Conservation (phyloP, 1,140 invertebrate species). For the Drusus annulatus region DNA sequence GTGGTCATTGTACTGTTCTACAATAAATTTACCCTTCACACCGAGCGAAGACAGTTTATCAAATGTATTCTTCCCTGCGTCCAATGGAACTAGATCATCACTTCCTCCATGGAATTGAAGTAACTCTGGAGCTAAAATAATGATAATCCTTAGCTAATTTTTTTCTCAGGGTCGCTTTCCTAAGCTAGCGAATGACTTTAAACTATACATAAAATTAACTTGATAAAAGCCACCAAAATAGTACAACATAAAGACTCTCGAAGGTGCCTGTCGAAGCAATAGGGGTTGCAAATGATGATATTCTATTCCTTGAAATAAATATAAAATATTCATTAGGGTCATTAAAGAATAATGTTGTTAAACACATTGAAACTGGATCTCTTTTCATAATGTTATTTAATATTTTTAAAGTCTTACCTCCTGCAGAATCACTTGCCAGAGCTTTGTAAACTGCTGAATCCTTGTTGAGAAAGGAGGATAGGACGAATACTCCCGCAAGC, state of each 20-base stretch:
- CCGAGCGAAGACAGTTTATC: slow-evolving; percentile 39
- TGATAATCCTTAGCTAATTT: background rate
- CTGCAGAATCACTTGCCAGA: slow-evolving; percentile 50
- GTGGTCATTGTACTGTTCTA: slow-evolving; percentile 43
- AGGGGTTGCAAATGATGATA: no score
- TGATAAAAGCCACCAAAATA: no score
- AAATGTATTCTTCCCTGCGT: slow-evolving; percentile 50
- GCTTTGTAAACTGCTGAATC: slow-evolving; percentile 76
- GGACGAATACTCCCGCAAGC: slow-evolving; percentile 78
- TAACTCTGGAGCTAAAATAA: slow-evolving; percentile 51
- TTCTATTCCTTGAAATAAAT: no score
- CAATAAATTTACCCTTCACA: slow-evolving; percentile 46
- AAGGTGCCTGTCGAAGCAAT: no score
- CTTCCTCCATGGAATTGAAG: slow-evolving; percentile 51
- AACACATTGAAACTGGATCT: no score
- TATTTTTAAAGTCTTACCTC: slow-evolving; percentile 25
- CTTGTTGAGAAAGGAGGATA: slow-evolving; percentile 82
- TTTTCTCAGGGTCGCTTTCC: no score
- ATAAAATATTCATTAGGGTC: no score
- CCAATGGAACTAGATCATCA: slow-evolving; percentile 52
- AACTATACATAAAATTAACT: no score
- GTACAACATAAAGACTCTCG: no score
- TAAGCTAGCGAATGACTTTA: no score
- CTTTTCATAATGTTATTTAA: no score
- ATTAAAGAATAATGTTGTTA: no score